Conservation (phyloP, 2,888 invertebrate genomes). For the Diloba caeruleocephala region DNA sequence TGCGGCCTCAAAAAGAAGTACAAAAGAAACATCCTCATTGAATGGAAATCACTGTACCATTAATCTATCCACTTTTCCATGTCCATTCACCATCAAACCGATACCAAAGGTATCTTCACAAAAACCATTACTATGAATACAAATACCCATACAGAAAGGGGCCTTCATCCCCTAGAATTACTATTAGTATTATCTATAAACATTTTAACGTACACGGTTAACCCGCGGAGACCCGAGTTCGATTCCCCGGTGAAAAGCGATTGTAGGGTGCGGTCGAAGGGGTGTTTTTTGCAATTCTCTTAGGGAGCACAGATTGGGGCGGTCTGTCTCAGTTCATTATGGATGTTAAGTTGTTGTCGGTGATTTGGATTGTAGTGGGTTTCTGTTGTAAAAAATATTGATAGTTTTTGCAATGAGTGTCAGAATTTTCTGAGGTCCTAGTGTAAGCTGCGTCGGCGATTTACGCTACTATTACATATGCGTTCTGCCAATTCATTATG, state of each 20-base stretch:
- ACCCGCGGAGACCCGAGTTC: slow-evolving; percentile 85
- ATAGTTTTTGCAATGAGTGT: slow-evolving; percentile 29
- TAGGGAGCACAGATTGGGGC: slow-evolving; percentile 79
- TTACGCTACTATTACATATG: too few relatives aligned
- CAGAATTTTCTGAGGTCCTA: too few relatives aligned
- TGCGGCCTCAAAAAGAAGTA: slow-evolving; percentile 54
- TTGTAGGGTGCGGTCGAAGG: slow-evolving; percentile 75
- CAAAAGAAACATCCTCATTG: slow-evolving; percentile 55
- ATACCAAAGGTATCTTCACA: slow-evolving; percentile 72
- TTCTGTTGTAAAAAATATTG: slow-evolving; percentile 43
- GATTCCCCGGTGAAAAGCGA: slow-evolving; percentile 79
- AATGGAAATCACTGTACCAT: slow-evolving; percentile 59
- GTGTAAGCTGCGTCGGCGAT: too few relatives aligned
- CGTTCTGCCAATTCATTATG: too few relatives aligned
- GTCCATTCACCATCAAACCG: slow-evolving; percentile 71
- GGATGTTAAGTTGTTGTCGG: slow-evolving; percentile 76
- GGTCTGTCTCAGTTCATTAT: slow-evolving; percentile 79
- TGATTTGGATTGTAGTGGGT: slow-evolving; percentile 65
- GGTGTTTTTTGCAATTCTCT: slow-evolving; percentile 75
- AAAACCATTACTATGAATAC: slow-evolving; percentile 79
- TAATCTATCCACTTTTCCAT: slow-evolving; percentile 65
- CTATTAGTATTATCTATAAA: slow-evolving; percentile 88
- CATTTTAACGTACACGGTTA: slow-evolving; percentile 87
- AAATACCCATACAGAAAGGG: slow-evolving; percentile 77
- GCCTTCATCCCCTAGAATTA: slow-evolving; percentile 76